Base-by-base conservation (phyloP, 2,113 vertebrate species). In the Holacanthus passer region DNA sequence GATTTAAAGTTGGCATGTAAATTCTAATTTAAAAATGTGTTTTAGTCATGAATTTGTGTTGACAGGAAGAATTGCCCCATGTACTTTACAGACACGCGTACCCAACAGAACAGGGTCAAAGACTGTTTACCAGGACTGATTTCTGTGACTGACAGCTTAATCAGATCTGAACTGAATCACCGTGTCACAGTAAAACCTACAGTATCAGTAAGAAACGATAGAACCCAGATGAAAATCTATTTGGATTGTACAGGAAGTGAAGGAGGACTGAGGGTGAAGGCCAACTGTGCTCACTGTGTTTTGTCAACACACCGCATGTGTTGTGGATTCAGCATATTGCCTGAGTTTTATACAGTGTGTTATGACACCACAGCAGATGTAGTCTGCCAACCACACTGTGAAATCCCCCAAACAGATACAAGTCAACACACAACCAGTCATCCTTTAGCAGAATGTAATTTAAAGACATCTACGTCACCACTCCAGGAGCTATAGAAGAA, bases 291-390 rank as follows among this genome's bases (percentile, higher is more conserved):
- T 75, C 5, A 0, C 53, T 66, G 1, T 87, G 82, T 78, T 84
- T 45, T 31, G 75, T 80, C 78, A 85, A 85, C 81, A 85, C 1
- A 1, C 56, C 35, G 53, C 31, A 9, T 63, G 84, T 74, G 77
- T 65, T 65, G 79, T 72, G 67, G 39, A 52, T 47, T 82, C 65
- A 75, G 66, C 66, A 31, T 2, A 5, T 55, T 27, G 43, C 22
- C 37, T 11, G 37, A 3, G 35, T 37, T 47, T 64, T 50, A 12
- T 13, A 14, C 27, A 8, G 20, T 5, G 32, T 53, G 63, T 58
- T 73, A 24, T 59, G 41, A 73, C 52, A 55, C 37, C 16, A 2
- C 55, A 53, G 58, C 55, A 56, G 60, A 79, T 65, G 32, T 35
- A 52, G 32, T 5, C 50, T 53, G 58, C 16, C 43, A 58, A 43